These are phyloP conservation scores for Escarpia spicata DNA, from an alignment of 2,888 invertebrate genomes.

Conservation along the genomic window DNA sequence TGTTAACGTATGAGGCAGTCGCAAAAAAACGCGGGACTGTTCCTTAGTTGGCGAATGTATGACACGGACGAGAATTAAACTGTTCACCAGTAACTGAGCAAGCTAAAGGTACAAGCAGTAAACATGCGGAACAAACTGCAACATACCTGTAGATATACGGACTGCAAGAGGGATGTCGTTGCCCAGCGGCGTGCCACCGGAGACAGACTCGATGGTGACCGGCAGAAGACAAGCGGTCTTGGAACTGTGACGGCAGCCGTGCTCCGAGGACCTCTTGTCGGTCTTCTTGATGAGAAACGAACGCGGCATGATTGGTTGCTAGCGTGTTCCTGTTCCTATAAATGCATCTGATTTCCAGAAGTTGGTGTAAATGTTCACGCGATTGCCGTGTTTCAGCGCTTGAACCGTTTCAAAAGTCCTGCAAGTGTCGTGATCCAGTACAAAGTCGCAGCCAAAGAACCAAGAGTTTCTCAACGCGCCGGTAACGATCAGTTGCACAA, in stretches of 20 bases:
- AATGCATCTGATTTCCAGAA: background rate
- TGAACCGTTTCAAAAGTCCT: background rate
- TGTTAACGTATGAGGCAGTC: background rate
- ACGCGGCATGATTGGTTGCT: conserved; percentile 28
- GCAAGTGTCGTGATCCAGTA: background rate
- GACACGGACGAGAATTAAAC: background rate
- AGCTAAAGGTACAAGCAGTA: background rate
- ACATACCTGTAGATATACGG: background rate
- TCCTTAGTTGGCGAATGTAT: background rate
- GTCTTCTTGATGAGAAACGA: conserved; percentile 38
- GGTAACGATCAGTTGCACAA: background rate
- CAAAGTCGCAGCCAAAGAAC: background rate
- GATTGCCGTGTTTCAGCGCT: background rate
- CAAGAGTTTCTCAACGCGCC: background rate
- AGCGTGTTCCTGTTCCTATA: background rate
- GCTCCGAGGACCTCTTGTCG: background rate
- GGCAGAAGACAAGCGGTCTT: conserved; percentile 1
- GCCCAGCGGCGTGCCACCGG: background rate
- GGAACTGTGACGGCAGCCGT: background rate
- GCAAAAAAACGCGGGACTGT: background rate
- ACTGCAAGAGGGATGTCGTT: background rate
- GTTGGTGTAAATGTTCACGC: background rate
- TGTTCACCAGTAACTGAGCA: background rate
- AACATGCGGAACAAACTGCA: background rate
- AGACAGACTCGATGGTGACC: background rate